Percentiles rank a stretch among this genome's conserved stretches.
These are phyloP conservation scores for Apaloderma vittatum DNA, from an alignment of 2,113 vertebrate genomes.

Conservation along the genomic window DNA sequence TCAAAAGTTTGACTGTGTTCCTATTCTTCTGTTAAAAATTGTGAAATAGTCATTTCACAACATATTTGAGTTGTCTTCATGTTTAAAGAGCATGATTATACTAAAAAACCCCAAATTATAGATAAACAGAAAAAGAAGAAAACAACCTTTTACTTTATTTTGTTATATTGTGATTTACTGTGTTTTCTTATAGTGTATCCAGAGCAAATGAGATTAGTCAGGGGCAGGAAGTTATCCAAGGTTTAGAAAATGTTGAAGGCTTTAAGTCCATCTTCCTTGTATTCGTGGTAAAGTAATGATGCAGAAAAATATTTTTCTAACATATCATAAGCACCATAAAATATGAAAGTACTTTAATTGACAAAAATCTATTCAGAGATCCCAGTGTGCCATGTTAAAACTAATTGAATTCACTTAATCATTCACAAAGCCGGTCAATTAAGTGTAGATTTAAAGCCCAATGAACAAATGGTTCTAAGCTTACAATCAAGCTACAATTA, in stretches of 20 bases:
- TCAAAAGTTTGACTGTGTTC: background rate
- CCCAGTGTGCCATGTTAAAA: constrained; percentile 56
- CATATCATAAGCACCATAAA: constrained; percentile 45
- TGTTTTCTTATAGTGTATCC: background rate
- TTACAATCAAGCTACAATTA: constrained; percentile 66
- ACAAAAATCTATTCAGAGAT: constrained; percentile 51
- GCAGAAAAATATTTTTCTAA: constrained; percentile 61
- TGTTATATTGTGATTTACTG: background rate
- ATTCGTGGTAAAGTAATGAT: constrained; percentile 38
- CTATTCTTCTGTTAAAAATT: background rate
- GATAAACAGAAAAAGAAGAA: background rate
- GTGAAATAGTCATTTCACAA: background rate
- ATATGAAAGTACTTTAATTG: constrained; percentile 40
- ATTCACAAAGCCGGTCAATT: constrained; percentile 53
- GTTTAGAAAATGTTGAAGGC: background rate
- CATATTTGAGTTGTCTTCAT: background rate
- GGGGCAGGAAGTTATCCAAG: background rate
- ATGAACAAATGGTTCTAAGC: constrained; percentile 61
- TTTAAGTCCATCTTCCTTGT: constrained; percentile 10
- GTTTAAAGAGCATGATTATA: background rate
- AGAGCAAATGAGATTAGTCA: background rate
- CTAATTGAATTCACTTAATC: constrained; percentile 68
- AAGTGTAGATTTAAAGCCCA: constrained; percentile 49
- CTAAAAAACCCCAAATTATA: background rate
- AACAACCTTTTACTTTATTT: background rate